These are phyloP conservation scores for Epinephelus fuscoguttatus DNA, from an alignment of 2,113 vertebrate genomes.

Conservation along the genomic window DNA sequence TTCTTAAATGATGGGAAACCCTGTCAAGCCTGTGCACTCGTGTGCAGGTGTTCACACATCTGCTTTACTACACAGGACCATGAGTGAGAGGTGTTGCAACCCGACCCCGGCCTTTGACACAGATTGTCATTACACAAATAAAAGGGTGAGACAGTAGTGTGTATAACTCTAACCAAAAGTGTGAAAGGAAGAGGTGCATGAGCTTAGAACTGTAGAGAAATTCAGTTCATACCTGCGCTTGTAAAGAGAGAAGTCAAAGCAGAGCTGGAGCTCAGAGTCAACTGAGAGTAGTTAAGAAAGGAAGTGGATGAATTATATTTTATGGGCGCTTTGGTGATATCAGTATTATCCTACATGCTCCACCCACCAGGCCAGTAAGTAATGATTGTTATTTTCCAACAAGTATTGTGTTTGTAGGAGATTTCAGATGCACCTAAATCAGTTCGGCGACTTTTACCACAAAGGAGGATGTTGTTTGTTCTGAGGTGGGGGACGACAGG, in stretches of 20 bases:
- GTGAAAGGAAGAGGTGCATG: slow-evolving; percentile 61
- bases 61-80: background rate
- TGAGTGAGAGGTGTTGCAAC: slow-evolving; percentile 41
- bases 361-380: slow-evolving; percentile 65
- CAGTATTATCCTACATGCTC: background rate
- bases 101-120: background rate
- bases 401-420: background rate
- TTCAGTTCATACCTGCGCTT: background rate
- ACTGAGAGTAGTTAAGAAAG: background rate
- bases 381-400: slow-evolving; percentile 31
- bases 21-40: background rate
- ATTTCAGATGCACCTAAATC: slow-evolving; percentile 8
- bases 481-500: slow-evolving; percentile 10
- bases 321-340: background rate
- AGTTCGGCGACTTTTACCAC: slow-evolving; percentile 12
- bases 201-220: slow-evolving; percentile 3
- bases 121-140: slow-evolving; percentile 10
- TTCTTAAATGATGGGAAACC: background rate
- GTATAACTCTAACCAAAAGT: background rate
- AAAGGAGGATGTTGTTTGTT: slow-evolving; percentile 15
- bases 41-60: slow-evolving; percentile 50
- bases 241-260: background rate
- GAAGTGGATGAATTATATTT: background rate
- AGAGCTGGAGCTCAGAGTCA: background rate
- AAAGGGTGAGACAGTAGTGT: slow-evolving; percentile 5